These are phyloP conservation scores for Branchellion lobata DNA, from an alignment of 2,888 invertebrate species.

Conservation along the genomic window DNA sequence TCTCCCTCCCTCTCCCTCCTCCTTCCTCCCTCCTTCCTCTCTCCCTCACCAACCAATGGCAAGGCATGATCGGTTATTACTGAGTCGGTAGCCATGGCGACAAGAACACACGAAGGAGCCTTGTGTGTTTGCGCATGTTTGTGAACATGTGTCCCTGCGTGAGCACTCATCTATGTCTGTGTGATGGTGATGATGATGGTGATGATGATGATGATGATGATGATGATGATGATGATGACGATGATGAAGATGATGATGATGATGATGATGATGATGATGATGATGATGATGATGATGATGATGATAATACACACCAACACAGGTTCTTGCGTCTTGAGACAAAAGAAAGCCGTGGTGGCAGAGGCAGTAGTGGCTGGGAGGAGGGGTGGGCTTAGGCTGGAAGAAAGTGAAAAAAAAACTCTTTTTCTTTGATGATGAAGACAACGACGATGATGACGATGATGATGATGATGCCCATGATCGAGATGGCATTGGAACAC, in stretches of 20 bases:
- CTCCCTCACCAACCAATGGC: too few species aligned
- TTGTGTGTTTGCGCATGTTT: not conserved
- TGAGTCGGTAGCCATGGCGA: not conserved
- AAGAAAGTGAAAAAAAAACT: not conserved
- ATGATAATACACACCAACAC: constrained; percentile 2
- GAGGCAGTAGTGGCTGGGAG: not conserved
- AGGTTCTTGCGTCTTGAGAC: not conserved
- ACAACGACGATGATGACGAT: too few species aligned
- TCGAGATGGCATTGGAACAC: not conserved
- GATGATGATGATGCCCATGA: too few species aligned
- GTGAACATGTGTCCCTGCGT: not conserved
- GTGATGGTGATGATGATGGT: not conserved
- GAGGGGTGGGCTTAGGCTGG: not conserved
- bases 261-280: constrained; percentile 40
- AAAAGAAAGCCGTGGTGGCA: not conserved
- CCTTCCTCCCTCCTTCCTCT: too few species aligned
- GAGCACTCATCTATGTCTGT: not conserved
- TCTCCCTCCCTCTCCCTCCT: not conserved
- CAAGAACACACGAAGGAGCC: not conserved
- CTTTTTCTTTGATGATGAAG: not conserved
- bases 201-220: too few species aligned
- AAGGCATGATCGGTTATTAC: too few species aligned
- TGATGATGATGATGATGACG: constrained; percentile 14
- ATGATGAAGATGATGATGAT: constrained; percentile 43
- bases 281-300: constrained; percentile 41